phyloP scores from a whole-genome alignment of 92 coral and sea anemone species.

The Epizoanthus rinbou region DNA sequence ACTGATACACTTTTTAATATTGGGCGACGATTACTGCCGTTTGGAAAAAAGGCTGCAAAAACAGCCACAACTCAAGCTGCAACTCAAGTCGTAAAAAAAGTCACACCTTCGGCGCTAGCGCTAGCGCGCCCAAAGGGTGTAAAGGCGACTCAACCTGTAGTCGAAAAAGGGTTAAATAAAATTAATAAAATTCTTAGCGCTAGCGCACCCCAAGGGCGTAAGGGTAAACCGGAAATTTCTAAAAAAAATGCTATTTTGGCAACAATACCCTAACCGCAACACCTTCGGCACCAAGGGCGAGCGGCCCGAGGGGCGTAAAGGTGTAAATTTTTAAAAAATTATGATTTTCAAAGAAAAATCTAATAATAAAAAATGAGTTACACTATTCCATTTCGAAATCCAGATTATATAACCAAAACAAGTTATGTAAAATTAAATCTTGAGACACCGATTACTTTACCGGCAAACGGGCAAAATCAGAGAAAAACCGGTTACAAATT shows the following conservation, averaged over 20 bases:
- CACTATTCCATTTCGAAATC: not conserved
- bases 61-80: not conserved
- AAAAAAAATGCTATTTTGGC: no score
- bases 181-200: not conserved
- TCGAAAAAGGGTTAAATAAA: not conserved
- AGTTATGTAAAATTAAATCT: not conserved
- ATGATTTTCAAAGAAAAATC: no score
- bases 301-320: no score
- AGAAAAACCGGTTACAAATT: not conserved
- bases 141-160: not conserved
- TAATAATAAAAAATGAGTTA: no score
- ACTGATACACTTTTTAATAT: constrained; percentile 8
- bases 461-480: not conserved
- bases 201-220: no score
- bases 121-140: no score
- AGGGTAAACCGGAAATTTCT: no score
- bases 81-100: not conserved
- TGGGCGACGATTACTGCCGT: not conserved
- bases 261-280: no score
- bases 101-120: no score
- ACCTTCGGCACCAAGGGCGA: no score
- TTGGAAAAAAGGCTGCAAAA: not conserved
- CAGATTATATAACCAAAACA: not conserved
- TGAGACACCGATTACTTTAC: not conserved
- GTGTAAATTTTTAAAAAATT: no score